phyloP scores from a whole-genome alignment of 53 echinoderm and acorn worm genomes.

The Astropecten irregularis region DNA sequence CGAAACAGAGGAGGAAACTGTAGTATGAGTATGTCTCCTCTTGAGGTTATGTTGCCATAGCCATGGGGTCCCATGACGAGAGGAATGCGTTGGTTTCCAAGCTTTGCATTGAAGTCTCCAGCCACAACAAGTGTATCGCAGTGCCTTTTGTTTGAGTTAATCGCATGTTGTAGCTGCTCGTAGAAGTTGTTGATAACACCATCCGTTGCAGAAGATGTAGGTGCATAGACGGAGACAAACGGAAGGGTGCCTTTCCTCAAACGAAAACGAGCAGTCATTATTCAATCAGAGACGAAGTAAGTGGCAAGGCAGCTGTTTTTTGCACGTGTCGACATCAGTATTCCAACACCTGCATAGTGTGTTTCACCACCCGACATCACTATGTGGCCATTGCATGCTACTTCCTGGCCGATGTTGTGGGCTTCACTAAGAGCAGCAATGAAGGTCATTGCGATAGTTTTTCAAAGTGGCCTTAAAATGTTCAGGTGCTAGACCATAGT shows the following conservation, averaged over 20 bases:
- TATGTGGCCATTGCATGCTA: not conserved
- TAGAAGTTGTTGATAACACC: conserved; percentile 25
- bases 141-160: not conserved
- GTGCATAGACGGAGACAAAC: conserved; percentile 32
- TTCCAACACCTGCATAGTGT: conserved; percentile 25
- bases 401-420: conserved; percentile 7
- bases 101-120: conserved; percentile 52
- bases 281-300: conserved; percentile 16
- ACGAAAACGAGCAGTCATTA: conserved; percentile 26
- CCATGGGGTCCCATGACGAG: conserved; percentile 28
- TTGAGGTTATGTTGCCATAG: not conserved
- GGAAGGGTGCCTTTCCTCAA: conserved; percentile 10
- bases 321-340: not conserved
- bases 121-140: conserved; percentile 18
- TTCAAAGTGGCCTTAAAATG: not conserved
- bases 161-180: conserved; percentile 8
- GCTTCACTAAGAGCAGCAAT: conserved; percentile 9
- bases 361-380: conserved; percentile 9
- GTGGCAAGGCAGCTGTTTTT: not conserved
- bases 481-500: conserved; percentile 10
- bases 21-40: not conserved
- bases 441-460: conserved; percentile 10
- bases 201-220: conserved; percentile 23
- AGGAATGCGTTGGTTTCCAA: not conserved
- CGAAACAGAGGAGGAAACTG: too few species aligned